Evolutionary conservation across 2,888 invertebrate species (phyloP).

Genomic region (Phortica okadai): DNA sequence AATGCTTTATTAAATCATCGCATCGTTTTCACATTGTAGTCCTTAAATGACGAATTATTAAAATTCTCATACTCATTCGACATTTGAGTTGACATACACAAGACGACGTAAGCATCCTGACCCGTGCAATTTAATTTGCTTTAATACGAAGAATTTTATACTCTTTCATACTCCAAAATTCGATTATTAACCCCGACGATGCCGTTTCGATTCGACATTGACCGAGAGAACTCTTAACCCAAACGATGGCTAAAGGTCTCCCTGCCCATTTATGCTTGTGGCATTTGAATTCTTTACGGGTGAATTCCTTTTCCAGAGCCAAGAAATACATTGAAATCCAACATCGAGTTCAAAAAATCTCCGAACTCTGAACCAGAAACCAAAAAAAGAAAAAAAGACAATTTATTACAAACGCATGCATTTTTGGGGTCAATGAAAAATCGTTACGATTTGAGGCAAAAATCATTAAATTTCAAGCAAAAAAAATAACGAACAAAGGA

Average conservation of each 20-base stretch:
- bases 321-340: conserved; percentile 23
- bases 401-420: conserved; percentile 2
- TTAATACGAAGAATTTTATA: background rate
- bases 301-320: conserved; percentile 56
- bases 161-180: background rate
- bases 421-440: conserved; percentile 65
- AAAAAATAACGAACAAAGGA: conserved; percentile 51
- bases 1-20: no score
- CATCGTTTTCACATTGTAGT: no score
- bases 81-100: no score
- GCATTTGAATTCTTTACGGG: conserved; percentile 54
- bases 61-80: no score
- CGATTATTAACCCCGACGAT: no score
- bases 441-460: conserved; percentile 67
- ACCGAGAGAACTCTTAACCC: conserved; percentile 51
- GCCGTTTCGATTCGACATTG: no score
- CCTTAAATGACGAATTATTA: no score
- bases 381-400: background rate
- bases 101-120: no score
- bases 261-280: conserved; percentile 38
- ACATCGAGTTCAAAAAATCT: conserved; percentile 59
- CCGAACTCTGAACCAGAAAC: conserved; percentile 58
- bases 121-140: no score
- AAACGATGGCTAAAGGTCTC: conserved; percentile 41
- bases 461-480: conserved; percentile 63